Base-by-base conservation (phyloP, 2,113 vertebrate genomes). In the Passerina amoena region DNA sequence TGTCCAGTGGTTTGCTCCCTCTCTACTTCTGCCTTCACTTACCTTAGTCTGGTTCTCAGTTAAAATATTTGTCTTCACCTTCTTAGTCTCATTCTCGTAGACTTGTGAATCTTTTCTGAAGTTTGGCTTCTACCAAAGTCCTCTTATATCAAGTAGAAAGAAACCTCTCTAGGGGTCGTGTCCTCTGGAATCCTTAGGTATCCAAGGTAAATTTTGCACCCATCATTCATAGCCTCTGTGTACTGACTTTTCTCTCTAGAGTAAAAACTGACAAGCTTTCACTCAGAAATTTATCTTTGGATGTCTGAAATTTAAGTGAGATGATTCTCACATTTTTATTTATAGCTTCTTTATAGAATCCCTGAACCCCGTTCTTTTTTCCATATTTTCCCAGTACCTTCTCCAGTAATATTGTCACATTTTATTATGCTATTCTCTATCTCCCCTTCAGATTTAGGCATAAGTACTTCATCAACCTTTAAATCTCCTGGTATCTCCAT, bases 391-490 rank as follows among this genome's bases (percentile, higher is more conserved):
- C 19, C 8, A 51, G 35, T 80, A 38, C 56, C 78, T 93, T 81
- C n/a, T 92, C 16, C 56, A 72, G 21, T 71, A 64, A 60, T 68
- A 47, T 38, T 79, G 56, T 93, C 76, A 63, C 13, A 37, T 95
- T 90, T 93, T 86, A 70, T 92, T 95, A 44, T 71, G 25, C 31
- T 84, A 2, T 73, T 94, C 56, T n/a, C 47, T 38, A 4, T 75
- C 60, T 78, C 31, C 60, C 68, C 64, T 84, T 80, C 40, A 75
- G 83, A 90, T 86, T 96, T 83, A 44, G 73, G 47, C 48, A 23
- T 66, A 92, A 94, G 35, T 66, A 95, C 68, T 93, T 87, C 56
- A 89, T 94, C 82, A 92, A 72, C 82, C 73, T 93, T 96, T 78
- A 93, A 86, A 90, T 96, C 92, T 93, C 92, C 53, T 96, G 92